These are phyloP conservation scores for Abscondita cerata DNA, from an alignment of 2,888 invertebrate species.

Conservation along the genomic window DNA sequence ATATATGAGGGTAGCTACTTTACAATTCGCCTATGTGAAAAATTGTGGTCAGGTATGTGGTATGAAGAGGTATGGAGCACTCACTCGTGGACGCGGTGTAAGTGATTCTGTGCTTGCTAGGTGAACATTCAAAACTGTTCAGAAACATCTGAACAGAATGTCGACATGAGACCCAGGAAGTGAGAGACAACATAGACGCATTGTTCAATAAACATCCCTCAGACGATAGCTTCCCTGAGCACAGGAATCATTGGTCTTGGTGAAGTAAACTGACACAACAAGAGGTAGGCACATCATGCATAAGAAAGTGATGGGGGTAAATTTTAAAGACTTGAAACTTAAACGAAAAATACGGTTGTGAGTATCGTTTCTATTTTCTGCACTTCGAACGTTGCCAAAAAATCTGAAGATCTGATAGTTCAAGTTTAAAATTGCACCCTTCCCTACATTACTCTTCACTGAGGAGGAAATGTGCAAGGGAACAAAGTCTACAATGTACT, in stretches of 20 bases:
- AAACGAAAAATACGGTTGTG: not conserved
- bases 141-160: not conserved
- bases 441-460: not conserved
- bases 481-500: not conserved
- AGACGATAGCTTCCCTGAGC: not conserved
- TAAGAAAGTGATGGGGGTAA: not conserved
- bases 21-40: not conserved
- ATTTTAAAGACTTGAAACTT: not conserved
- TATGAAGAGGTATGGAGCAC: constrained; percentile 5
- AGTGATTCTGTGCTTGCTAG: not conserved
- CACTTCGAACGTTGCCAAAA: not conserved
- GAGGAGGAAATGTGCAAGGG: not conserved
- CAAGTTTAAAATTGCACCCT: not conserved
- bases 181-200: not conserved
- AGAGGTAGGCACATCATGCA: not conserved
- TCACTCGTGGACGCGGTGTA: constrained; percentile 4
- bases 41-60: not conserved
- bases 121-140: not conserved
- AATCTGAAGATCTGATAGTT: not conserved
- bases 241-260: not conserved
- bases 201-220: not conserved
- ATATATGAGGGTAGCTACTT: not conserved
- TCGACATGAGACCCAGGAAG: not conserved
- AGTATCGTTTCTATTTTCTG: not conserved
- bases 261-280: not conserved